A percentile compares a stretch with the other conserved stretches of the same genome.
Evolutionary conservation across 2,888 invertebrate species (phyloP).

Genomic region (Cheilosia soror): DNA sequence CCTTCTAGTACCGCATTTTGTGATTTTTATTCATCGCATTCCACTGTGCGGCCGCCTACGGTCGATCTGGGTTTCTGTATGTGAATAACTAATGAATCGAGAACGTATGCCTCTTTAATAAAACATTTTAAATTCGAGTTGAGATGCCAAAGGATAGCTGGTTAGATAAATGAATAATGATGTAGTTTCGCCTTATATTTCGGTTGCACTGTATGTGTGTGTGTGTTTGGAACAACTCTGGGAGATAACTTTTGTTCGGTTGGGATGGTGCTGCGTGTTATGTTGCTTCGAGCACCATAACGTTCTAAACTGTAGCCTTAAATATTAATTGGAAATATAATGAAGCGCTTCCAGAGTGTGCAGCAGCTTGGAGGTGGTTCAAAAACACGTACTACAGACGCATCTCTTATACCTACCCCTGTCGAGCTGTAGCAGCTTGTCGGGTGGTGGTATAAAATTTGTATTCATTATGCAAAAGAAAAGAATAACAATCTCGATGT

Average conservation of each 20-base stretch:
- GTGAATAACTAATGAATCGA: conserved; percentile 49
- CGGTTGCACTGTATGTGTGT: conserved; percentile 1
- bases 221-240: background rate
- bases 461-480: conserved; percentile 1
- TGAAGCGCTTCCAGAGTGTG: conserved; percentile 34
- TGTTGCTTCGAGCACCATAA: conserved; percentile 42
- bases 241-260: background rate
- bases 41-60: conserved; percentile 14
- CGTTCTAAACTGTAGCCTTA: conserved; percentile 58
- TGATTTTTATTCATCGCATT: conserved; percentile 55
- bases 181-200: conserved; percentile 50
- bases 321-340: conserved; percentile 68
- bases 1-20: conserved; percentile 47
- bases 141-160: conserved; percentile 4
- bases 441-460: too few species aligned
- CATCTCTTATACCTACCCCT: background rate
- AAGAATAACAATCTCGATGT: background rate
- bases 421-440: background rate
- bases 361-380: too few species aligned
- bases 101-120: conserved; percentile 55
- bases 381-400: background rate
- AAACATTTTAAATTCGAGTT: conserved; percentile 39
- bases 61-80: conserved; percentile 17
- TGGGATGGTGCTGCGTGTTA: conserved; percentile 12
- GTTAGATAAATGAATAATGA: conserved; percentile 60